Evolutionary conservation across 2,888 invertebrate genomes (phyloP), one percentile per base, ranked within the genome.

Genomic region (Muscina levida): DNA sequence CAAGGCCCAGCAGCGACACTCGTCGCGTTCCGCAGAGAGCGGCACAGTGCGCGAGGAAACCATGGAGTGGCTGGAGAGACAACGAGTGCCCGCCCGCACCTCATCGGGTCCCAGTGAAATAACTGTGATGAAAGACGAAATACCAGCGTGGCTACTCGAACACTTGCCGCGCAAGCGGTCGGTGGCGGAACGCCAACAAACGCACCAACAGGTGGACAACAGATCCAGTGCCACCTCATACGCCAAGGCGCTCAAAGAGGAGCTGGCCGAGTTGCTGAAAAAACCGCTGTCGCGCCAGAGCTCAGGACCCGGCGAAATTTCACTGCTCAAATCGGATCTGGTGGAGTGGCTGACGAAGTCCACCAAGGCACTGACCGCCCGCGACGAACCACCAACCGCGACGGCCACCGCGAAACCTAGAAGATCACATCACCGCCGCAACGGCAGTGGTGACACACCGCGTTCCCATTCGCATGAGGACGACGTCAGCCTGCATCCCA

Each of bases 71-170:
- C 82, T 90, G 15, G 87, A 89, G 67, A 84, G 87, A 5, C 89
- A 90, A 67, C 83, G 85, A 19, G 79, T 84, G 22, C 91, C 91
- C 0, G 89, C 88, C 13, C 86, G 91, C 57, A 90, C 91, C 17
- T 89, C 90, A 4, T 90, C 90, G 0, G 91, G 91, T 0, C 91
- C 91, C 17, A 90, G 90, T 77, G 90, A 91, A 83, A 87, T 91
- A 39, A 88, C 90, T 15, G 88, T 90, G 75, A 84, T 89, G 77
- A 90, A 90, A 77, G 89, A 90, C 57, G 90, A 91, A 79, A 86
- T 90, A 74, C 87, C 90, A 51, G 90, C 89, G 13, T 91, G 90
- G 91, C 74, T 90, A 70, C 83, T 90, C 6, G 88, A 89, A 53
- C 89, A 89, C 59, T 72, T 90, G 82, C 90, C 90, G 8, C 87